These are phyloP conservation scores for Daubentonia madagascariensis DNA, from an alignment of 2,113 vertebrate species.

Conservation along the genomic window DNA sequence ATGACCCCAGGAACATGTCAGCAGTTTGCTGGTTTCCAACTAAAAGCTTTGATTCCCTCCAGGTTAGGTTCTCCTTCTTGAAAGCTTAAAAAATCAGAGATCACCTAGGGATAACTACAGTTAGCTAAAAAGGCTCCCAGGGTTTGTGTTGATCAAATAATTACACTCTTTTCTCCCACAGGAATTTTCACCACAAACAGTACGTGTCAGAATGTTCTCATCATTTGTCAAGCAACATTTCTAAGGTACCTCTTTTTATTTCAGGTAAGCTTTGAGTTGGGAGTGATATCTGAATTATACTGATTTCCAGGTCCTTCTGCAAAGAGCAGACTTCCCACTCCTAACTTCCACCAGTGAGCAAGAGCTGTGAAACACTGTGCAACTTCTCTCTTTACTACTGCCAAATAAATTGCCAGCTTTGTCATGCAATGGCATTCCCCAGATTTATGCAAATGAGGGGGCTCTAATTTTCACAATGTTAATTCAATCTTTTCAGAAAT, in stretches of 20 bases:
- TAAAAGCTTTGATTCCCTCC: constrained; percentile 31
- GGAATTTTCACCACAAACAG: background rate
- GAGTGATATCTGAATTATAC: background rate
- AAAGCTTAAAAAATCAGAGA: constrained; percentile 31
- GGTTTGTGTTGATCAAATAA: background rate
- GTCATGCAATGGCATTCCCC: constrained; percentile 13
- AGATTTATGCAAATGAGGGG: constrained; percentile 59
- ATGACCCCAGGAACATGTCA: background rate
- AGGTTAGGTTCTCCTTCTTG: background rate
- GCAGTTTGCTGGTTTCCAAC: background rate
- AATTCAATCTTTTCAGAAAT: constrained; percentile 73
- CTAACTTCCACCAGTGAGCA: background rate
- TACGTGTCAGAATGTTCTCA: background rate
- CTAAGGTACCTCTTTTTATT: background rate
- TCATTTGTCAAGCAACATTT: background rate
- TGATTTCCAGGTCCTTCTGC: background rate
- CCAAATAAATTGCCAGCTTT: constrained; percentile 33
- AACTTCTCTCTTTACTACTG: background rate
- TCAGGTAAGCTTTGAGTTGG: background rate
- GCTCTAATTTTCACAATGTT: constrained; percentile 64
- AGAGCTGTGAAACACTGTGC: background rate
- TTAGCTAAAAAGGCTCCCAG: background rate
- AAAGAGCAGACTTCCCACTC: background rate
- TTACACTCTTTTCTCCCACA: background rate
- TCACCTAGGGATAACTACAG: background rate